These are phyloP conservation scores for Leptodactylus fallax DNA, from an alignment of 2,797 vertebrate genomes.

Conservation along the genomic window DNA sequence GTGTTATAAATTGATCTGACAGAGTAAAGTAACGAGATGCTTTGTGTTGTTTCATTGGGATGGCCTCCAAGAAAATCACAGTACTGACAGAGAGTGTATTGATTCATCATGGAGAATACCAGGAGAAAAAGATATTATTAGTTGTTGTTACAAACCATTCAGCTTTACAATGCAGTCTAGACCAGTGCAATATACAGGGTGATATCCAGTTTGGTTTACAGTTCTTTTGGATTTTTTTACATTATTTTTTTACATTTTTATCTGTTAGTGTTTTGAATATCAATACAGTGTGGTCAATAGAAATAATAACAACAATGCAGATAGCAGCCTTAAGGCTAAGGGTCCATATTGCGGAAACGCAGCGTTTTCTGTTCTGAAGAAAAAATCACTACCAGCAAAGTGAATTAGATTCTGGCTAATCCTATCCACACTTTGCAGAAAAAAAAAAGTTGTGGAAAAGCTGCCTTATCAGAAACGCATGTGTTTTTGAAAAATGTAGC, in stretches of 20 bases:
- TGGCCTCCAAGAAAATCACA: conserved; percentile 63
- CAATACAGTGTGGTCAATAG: not conserved
- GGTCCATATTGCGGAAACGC: too few species aligned
- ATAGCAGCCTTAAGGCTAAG: too few species aligned
- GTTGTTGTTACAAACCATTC: conserved; percentile 44
- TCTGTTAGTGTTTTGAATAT: not conserved
- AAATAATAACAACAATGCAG: not conserved
- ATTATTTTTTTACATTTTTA: not conserved
- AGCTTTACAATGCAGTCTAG: conserved; percentile 12
- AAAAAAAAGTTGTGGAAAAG: too few species aligned
- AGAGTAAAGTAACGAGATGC: conserved; percentile 60
- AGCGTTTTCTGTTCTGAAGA: too few species aligned
- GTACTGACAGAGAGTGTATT: conserved; percentile 54
- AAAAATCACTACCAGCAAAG: too few species aligned
- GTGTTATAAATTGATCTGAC: conserved; percentile 44
- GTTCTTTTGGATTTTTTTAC: not conserved
- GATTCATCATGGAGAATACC: conserved; percentile 59
- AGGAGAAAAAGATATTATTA: conserved; percentile 58
- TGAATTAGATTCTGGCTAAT: too few species aligned
- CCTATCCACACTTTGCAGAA: too few species aligned
- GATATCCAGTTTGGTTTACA: not conserved
- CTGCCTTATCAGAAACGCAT: too few species aligned
- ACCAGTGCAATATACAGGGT: not conserved
- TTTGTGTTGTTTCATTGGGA: conserved; percentile 62
- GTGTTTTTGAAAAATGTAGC: too few species aligned